Evolutionary conservation across 2,888 invertebrate genomes (phyloP), one percentile per base, ranked within the genome.

Genomic region (Dyspetes luteomarginatus): DNA sequence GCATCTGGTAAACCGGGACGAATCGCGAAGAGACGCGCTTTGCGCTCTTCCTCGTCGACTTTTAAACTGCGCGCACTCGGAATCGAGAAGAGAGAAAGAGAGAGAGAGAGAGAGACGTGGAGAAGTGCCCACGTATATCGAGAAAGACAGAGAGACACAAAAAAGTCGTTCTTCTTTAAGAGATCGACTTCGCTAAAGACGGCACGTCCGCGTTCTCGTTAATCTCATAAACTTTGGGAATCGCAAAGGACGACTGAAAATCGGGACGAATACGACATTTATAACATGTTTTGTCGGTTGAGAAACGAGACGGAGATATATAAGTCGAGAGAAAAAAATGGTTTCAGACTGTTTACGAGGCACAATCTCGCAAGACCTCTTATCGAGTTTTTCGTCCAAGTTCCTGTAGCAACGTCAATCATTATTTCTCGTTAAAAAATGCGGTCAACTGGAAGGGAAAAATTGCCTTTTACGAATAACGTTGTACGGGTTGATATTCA

Each of bases 41-140:
- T 77, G 80, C 81, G 78, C 79, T 82, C 84, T 84, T 83, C 83
- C 85, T 85, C 84, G 83, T 88, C 86, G 87, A 85, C 81, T 87
- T 86, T 88, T 85, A 87, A 88, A 83, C 81, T 64, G 78, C 41
- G 65, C 72, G 64, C 52, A 60, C 73, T 74, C 65, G 67, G 65
- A 48, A 50, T 65, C 74, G 56, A 7, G 36, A 73, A 24, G 45
- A 30, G 36, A 43, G 30, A 48, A 36, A 28, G 30, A 7, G 22
- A 28, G 17, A 48, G 24, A 17, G 24, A 36, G 56, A 22, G 22
- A 50, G 56, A 30, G 19, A 28, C 67, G 55, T 4, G 48, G 52
- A 36, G 55, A 17, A 45, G 41, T 36, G 73, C n/a, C n/a, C n/a
- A n/a, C n/a, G n/a, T n/a, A n/a, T n/a, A n/a, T n/a, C n/a, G n/a